Evolutionary conservation across 2,113 vertebrate species (phyloP).

Genomic region (Rutilus rutilus): DNA sequence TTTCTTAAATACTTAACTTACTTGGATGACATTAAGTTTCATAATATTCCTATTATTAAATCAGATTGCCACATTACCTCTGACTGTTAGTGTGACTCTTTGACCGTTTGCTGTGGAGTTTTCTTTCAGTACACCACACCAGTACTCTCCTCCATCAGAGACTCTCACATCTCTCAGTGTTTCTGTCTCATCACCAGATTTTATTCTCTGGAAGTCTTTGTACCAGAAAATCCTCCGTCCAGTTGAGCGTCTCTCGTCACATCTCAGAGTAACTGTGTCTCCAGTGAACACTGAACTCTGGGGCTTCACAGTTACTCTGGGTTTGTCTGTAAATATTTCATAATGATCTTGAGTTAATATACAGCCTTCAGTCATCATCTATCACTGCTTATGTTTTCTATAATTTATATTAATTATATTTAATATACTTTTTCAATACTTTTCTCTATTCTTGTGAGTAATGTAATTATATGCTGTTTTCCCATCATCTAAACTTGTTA

Average conservation of each 20-base stretch:
- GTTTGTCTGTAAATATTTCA: not conserved
- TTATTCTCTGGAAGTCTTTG: not conserved
- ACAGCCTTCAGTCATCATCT: not conserved
- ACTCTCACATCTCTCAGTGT: not conserved
- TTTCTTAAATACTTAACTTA: no score
- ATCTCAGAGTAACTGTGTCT: slow-evolving; percentile 61
- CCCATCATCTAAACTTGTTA: not conserved
- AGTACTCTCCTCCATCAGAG: slow-evolving; percentile 36
- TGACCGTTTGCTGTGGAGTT: not conserved
- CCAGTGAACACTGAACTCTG: slow-evolving; percentile 33
- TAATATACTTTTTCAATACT: no score
- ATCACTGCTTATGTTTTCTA: not conserved
- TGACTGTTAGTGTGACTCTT: not conserved
- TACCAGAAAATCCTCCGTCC: slow-evolving; percentile 44
- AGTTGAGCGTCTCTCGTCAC: slow-evolving; percentile 35
- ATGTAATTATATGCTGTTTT: not conserved
- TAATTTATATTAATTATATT: no score
- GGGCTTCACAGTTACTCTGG: not conserved
- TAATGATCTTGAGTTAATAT: not conserved
- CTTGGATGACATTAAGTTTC: no score
- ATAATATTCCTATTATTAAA: not conserved
- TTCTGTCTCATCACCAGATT: not conserved
- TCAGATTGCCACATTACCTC: not conserved
- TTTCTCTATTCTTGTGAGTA: no score
- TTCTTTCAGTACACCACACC: not conserved